Evolutionary conservation across 2,797 vertebrate genomes (phyloP).

Genomic region (Acrossocheilus fasciatus): DNA sequence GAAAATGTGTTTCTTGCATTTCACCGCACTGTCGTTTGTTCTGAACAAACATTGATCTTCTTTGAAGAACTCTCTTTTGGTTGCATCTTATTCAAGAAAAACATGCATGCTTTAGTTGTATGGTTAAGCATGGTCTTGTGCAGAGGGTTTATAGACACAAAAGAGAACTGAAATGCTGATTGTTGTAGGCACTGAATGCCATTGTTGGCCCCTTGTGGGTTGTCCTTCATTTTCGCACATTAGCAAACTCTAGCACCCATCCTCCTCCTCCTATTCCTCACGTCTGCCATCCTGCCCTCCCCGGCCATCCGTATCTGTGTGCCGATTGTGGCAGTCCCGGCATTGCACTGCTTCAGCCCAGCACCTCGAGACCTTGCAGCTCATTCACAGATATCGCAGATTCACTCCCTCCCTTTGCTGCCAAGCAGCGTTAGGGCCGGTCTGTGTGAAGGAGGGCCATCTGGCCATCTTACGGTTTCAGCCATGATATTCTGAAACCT

Average conservation of each 20-base stretch:
- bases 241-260: background rate
- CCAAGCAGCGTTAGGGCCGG: slow-evolving; percentile 26
- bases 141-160: background rate
- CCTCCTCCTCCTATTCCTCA: background rate
- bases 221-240: slow-evolving; percentile 34
- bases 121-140: background rate
- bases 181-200: slow-evolving; percentile 28
- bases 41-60: slow-evolving; percentile 53
- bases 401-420: slow-evolving; percentile 49
- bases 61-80: slow-evolving; percentile 44
- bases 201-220: slow-evolving; percentile 28
- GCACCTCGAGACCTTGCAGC: slow-evolving; percentile 35
- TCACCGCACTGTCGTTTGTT: slow-evolving; percentile 42
- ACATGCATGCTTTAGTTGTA: background rate
- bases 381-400: slow-evolving; percentile 57
- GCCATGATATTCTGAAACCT: slow-evolving; percentile 44
- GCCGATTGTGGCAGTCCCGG: slow-evolving; percentile 18
- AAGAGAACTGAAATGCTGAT: slow-evolving; percentile 23
- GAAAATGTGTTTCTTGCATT: slow-evolving; percentile 37
- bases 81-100: slow-evolving; percentile 9
- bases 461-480: slow-evolving; percentile 46
- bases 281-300: background rate
- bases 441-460: slow-evolving; percentile 24
- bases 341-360: slow-evolving; percentile 23
- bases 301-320: background rate